These are phyloP conservation scores for Dynastes tityus DNA, from an alignment of 2,888 invertebrate genomes.

Conservation along the genomic window DNA sequence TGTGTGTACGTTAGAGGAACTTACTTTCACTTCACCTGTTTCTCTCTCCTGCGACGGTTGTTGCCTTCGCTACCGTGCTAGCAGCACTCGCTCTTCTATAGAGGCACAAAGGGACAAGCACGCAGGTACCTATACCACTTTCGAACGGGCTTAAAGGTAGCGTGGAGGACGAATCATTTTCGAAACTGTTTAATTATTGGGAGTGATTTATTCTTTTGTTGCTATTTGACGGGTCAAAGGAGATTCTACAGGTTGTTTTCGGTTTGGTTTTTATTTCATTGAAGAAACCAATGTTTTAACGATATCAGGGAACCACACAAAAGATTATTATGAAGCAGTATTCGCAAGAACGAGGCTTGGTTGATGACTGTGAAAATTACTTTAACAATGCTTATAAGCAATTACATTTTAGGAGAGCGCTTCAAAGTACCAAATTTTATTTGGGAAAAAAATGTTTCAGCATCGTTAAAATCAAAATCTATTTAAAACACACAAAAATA, in stretches of 20 bases:
- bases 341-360: no score
- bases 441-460: no score
- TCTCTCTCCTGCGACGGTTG: constrained; percentile 55
- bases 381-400: no score
- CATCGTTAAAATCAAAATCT: no score
- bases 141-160: constrained; percentile 17
- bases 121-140: neutral
- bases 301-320: no score
- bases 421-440: no score
- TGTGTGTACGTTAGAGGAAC: constrained; percentile 26
- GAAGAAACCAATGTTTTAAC: constrained; percentile 22
- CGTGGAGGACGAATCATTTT: constrained; percentile 19
- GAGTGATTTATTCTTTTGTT: constrained; percentile 21
- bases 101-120: constrained; percentile 26
- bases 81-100: constrained; percentile 8
- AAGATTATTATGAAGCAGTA: no score
- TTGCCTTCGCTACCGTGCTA: constrained; percentile 42
- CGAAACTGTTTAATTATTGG: constrained; percentile 20
- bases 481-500: no score
- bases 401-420: no score
- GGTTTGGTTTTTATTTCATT: constrained; percentile 38
- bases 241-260: constrained; percentile 6
- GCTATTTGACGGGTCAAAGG: neutral
- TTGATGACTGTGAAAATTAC: no score
- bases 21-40: constrained; percentile 56